phyloP scores from a whole-genome alignment of 2,113 vertebrate species.

The Erinaceus europaeus region DNA sequence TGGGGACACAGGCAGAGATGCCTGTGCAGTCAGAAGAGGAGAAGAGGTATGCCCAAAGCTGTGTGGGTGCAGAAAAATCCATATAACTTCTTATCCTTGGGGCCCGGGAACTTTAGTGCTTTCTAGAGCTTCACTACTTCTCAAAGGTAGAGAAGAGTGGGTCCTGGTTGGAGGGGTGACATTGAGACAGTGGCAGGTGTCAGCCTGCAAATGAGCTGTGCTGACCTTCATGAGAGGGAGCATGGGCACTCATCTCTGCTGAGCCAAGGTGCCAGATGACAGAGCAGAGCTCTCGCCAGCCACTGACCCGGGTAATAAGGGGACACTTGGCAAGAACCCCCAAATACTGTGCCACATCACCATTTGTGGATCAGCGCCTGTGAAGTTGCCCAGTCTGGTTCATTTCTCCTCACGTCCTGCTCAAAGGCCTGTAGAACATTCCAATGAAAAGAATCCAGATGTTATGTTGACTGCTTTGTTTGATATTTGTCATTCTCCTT shows the following conservation, averaged over 20 bases:
- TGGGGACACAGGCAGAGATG: background rate
- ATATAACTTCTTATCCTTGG: background rate
- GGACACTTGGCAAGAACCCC: constrained; percentile 31
- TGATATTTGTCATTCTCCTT: background rate
- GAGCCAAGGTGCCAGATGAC: constrained; percentile 48
- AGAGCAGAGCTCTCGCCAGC: constrained; percentile 29
- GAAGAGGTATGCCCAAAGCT: background rate
- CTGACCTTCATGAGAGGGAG: constrained; percentile 30
- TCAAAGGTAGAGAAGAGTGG: background rate
- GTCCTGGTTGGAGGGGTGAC: background rate
- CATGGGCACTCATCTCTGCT: background rate
- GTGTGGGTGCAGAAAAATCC: background rate
- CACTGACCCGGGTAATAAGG: constrained; percentile 50
- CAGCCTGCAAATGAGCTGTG: constrained; percentile 15
- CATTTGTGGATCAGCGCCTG: constrained; percentile 20
- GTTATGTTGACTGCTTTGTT: background rate
- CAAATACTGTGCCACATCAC: background rate
- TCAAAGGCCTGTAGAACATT: background rate
- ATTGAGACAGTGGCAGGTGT: background rate
- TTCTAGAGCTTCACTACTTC: constrained; percentile 6
- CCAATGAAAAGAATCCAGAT: background rate
- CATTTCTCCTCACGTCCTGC: constrained; percentile 8
- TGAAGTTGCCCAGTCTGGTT: background rate
- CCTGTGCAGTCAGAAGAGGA: background rate
- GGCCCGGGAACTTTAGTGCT: background rate